Conservation (phyloP, 2,888 invertebrate species). For the Calameuta pallipes region DNA sequence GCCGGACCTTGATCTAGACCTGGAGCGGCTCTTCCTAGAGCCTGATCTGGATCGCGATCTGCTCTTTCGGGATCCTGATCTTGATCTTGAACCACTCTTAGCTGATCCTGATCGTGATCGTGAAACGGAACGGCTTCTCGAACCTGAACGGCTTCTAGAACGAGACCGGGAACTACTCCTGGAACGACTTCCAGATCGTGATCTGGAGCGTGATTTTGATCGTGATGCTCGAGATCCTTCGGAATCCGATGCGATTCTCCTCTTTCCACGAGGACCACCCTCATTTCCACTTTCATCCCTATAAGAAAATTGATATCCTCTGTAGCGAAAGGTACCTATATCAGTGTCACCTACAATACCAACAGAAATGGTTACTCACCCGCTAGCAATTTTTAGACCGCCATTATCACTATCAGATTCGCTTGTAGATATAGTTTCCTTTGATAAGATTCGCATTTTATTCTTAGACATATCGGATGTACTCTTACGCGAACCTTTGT, state of each 20-base stretch:
- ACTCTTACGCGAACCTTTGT: slow-evolving; percentile 51
- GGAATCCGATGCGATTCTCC: slow-evolving; percentile 74
- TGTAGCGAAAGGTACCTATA: not conserved
- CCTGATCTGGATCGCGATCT: slow-evolving; percentile 64
- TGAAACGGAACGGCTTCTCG: slow-evolving; percentile 60
- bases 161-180: slow-evolving; percentile 47
- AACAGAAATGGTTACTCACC: slow-evolving; percentile 65
- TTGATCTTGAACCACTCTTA: slow-evolving; percentile 37
- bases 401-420: slow-evolving; percentile 81
- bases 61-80: slow-evolving; percentile 40
- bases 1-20: slow-evolving; percentile 32
- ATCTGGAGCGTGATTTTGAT: slow-evolving; percentile 50
- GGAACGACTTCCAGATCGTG: slow-evolving; percentile 50
- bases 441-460: slow-evolving; percentile 89
- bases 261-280: slow-evolving; percentile 67
- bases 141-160: slow-evolving; percentile 62
- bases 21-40: slow-evolving; percentile 38
- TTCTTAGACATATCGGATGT: slow-evolving; percentile 83
- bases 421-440: slow-evolving; percentile 93
- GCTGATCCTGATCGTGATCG: slow-evolving; percentile 62
- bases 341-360: slow-evolving; percentile 45
- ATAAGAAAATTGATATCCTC: slow-evolving; percentile 33
- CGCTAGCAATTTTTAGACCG: slow-evolving; percentile 70
- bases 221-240: slow-evolving; percentile 68
- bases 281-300: slow-evolving; percentile 67